These are phyloP conservation scores for Drosophila aldrichi DNA, from an alignment of 2,888 invertebrate genomes.

Conservation along the genomic window DNA sequence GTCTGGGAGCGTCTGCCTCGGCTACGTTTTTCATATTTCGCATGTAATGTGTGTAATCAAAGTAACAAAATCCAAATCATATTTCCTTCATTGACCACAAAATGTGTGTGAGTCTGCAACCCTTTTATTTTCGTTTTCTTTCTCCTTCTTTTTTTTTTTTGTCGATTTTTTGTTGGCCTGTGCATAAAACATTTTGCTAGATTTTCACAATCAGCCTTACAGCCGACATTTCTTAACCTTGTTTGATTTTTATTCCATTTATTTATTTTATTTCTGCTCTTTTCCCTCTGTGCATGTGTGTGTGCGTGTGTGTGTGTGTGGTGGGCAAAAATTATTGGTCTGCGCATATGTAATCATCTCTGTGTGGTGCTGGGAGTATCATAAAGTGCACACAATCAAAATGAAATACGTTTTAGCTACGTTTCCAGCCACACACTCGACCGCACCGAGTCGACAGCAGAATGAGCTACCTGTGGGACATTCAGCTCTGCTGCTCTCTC, in stretches of 20 bases:
- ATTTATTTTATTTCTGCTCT: constrained; percentile 14
- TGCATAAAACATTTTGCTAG: constrained; percentile 76
- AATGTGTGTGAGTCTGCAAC: constrained; percentile 60
- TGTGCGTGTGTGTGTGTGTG: constrained; percentile 4
- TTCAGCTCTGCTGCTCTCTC: not conserved
- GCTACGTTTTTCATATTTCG: constrained; percentile 73
- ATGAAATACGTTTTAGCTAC: constrained; percentile 72
- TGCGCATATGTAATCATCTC: constrained; percentile 83
- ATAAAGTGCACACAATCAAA: constrained; percentile 78
- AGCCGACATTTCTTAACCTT: constrained; percentile 78
- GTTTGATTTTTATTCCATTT: constrained; percentile 72
- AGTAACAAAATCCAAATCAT: constrained; percentile 83
- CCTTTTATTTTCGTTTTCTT: constrained; percentile 49
- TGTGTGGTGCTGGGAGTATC: constrained; percentile 43
- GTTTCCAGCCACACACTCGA: constrained; percentile 19
- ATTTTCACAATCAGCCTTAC: constrained; percentile 67
- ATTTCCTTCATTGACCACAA: constrained; percentile 84
- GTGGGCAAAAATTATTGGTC: constrained; percentile 81
- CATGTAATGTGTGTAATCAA: constrained; percentile 81
- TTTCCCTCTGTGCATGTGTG: not conserved
- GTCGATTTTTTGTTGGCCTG: constrained; percentile 36
- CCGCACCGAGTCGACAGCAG: constrained; percentile 26
- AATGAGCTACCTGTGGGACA: constrained; percentile 22
- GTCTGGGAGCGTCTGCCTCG: constrained; percentile 36
- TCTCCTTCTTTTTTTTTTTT: not conserved